These are phyloP conservation scores for Campopleginae sp. DNA, from an alignment of 2,888 invertebrate species.

Conservation along the genomic window DNA sequence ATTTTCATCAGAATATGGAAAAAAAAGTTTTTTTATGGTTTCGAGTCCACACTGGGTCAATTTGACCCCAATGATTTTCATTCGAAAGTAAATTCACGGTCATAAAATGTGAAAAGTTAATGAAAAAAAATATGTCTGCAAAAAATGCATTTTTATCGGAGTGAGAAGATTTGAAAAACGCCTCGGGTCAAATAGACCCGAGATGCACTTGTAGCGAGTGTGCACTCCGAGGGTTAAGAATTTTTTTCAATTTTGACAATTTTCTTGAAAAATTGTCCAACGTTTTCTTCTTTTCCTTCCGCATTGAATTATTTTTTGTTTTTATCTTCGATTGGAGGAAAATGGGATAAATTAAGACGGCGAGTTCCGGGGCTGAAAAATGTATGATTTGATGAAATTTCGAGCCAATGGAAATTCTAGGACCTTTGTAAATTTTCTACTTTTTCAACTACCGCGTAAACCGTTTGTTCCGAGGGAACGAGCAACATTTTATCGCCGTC, in stretches of 20 bases:
- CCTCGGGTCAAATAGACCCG: too few species aligned
- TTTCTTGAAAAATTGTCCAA: not conserved
- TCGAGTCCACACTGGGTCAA: too few species aligned
- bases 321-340: not conserved
- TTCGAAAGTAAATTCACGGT: too few species aligned
- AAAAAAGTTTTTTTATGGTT: too few species aligned
- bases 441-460: slow-evolving; percentile 58
- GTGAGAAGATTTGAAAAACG: too few species aligned
- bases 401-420: slow-evolving; percentile 31
- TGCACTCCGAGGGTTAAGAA: too few species aligned
- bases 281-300: not conserved
- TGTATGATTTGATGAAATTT: slow-evolving; percentile 27
- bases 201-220: too few species aligned
- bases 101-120: too few species aligned
- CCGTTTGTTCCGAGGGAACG: not conserved
- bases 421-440: slow-evolving; percentile 66
- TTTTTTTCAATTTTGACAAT: not conserved
- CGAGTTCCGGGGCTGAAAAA: not conserved
- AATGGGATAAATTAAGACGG: not conserved
- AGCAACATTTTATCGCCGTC: not conserved
- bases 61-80: too few species aligned
- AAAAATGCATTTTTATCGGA: too few species aligned
- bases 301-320: not conserved
- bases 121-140: too few species aligned
- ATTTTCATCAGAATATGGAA: too few species aligned